Base-by-base conservation (phyloP, 2,797 vertebrate genomes). In the Threskiornis aethiopicus region DNA sequence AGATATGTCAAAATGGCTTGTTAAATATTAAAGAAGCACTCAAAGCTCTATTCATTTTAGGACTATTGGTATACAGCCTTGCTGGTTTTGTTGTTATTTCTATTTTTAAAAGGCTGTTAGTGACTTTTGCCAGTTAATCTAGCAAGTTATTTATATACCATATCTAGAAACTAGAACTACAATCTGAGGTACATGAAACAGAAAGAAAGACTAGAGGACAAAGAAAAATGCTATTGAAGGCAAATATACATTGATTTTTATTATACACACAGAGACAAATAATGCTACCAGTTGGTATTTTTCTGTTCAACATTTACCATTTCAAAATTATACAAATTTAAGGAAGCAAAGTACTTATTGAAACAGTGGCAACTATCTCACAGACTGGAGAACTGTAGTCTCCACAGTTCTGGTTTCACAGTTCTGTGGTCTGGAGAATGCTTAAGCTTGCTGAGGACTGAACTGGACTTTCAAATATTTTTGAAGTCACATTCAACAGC, bases 21-120 rank as follows among this genome's bases (percentile, higher is more conserved):
- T 93, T 94, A 97, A 97, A 93, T 95, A 95, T 95, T 96, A 79
- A 96, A 52, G 83, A 65, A 52, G 29, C 57, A 87, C 85, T 93
- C 71, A 84, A 84, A 76, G 8, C 3, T 76, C 35, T 85, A 26
- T 70, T 88, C 54, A 88, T 85, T 92, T 65, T 71, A 59, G 67
- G 73, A 62, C 26, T 93, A 14, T 6, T 86, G 1, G 9, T 85
- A 86, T 51, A 59, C 16, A 90, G 12, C 20, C 80, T 92, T 77
- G 44, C 69, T 75, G 33, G 10, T 65, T 88, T 70, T 77, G 51
- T 54, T 90, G 21, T 31, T 76, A 62, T 67, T 95, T 81, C 39
- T 70, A 16, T 89, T 90, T 93, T 89, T 71, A 69, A 91, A 91
- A 80, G 31, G 39, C 14, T 4, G 2, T 54, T 82, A 79, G 20